phyloP scores from a whole-genome alignment of 2,797 vertebrate species.

The Rallus crepitans region DNA sequence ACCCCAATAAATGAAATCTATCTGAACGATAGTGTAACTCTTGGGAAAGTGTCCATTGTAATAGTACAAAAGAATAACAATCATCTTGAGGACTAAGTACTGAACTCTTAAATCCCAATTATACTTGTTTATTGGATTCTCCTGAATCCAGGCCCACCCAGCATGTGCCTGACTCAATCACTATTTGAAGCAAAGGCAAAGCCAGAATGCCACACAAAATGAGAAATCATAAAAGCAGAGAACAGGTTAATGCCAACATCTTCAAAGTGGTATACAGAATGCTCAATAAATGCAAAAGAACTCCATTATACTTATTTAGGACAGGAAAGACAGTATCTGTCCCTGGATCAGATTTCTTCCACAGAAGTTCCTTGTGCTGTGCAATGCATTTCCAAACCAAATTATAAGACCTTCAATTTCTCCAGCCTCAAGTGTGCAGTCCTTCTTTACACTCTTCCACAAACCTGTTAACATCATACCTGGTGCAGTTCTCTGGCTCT shows the following conservation, averaged over 20 bases:
- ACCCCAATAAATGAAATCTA: constrained; percentile 29
- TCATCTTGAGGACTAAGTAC: background rate
- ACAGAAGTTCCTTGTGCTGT: background rate
- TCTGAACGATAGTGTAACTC: constrained; percentile 5
- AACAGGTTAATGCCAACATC: background rate
- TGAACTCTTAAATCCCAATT: constrained; percentile 6
- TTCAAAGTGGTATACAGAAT: background rate
- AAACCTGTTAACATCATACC: background rate
- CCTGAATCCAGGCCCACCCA: background rate
- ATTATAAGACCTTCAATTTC: background rate
- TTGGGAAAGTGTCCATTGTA: background rate
- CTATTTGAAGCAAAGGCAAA: background rate
- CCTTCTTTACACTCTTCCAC: background rate
- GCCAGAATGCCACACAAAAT: background rate
- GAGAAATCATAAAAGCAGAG: background rate
- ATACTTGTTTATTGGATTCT: background rate
- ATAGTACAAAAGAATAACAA: background rate
- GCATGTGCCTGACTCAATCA: background rate
- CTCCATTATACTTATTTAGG: background rate
- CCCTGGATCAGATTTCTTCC: background rate
- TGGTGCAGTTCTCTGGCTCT: background rate
- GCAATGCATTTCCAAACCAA: background rate
- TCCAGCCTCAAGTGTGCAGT: background rate
- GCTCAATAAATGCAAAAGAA: background rate
- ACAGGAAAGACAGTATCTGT: background rate